These are phyloP conservation scores for Orthosia incerta DNA, from an alignment of 2,888 invertebrate species.

Conservation along the genomic window DNA sequence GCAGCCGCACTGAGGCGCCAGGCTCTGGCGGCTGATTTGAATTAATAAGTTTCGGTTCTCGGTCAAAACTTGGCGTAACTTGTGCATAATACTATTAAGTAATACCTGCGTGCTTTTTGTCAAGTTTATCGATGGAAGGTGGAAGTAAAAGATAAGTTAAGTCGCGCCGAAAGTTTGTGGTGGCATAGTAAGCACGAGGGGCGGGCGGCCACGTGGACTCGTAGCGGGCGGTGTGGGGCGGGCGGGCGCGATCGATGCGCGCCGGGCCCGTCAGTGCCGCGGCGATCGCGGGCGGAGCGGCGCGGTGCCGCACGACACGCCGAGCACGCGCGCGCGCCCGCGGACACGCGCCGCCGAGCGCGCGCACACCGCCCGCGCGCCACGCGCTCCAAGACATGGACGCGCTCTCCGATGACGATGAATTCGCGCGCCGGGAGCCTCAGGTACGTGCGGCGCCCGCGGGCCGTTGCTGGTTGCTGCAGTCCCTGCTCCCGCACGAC, in stretches of 20 bases:
- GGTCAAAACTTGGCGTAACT: slow-evolving; percentile 18
- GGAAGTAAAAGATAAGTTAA: slow-evolving; percentile 38
- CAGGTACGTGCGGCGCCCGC: slow-evolving; percentile 79
- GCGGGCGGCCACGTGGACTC: slow-evolving; percentile 78
- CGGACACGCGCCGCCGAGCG: slow-evolving; percentile 84
- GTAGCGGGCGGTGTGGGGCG: slow-evolving; percentile 72
- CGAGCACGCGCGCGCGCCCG: slow-evolving; percentile 85
- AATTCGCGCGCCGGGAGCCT: slow-evolving; percentile 86
- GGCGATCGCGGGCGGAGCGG: slow-evolving; percentile 88
- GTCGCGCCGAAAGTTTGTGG: slow-evolving; percentile 53
- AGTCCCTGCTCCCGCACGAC: slow-evolving; percentile 65
- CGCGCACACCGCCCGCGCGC: slow-evolving; percentile 78
- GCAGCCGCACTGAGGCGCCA: slow-evolving; percentile 79
- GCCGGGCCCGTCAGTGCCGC: slow-evolving; percentile 86
- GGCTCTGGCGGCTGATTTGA: slow-evolving; percentile 76
- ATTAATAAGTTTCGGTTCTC: slow-evolving; percentile 56
- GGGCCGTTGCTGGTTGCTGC: slow-evolving; percentile 51
- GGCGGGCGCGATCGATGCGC: slow-evolving; percentile 82
- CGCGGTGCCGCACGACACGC: slow-evolving; percentile 84
- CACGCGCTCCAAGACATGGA: slow-evolving; percentile 83
- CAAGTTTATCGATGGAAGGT: slow-evolving; percentile 10
- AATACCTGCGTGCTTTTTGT: slow-evolving; percentile 12
- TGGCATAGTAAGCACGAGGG: slow-evolving; percentile 67
- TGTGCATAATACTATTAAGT: slow-evolving; percentile 9
- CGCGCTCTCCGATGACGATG: slow-evolving; percentile 90